Evolutionary conservation across 2,888 invertebrate species (phyloP), one percentile per base, ranked within the genome.

Genomic region (Monochamus alternatus): DNA sequence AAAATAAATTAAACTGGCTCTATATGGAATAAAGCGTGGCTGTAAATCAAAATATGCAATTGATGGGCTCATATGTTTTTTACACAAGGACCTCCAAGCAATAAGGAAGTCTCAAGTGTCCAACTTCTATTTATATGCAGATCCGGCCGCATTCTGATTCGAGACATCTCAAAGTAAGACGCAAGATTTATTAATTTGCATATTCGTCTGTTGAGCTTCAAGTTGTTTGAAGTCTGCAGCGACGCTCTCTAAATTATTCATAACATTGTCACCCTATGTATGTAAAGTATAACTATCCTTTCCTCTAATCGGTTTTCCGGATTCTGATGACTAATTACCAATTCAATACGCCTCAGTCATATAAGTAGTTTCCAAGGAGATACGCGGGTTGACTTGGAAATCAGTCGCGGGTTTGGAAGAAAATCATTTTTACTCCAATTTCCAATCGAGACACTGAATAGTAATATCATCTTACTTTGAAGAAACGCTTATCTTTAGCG

Each of bases 131-230:
- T 86, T 87, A 88, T 88, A 88, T 88, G 88, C 87, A 87, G 88
- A 88, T 87, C 83, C 84, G 79, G 83, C 80, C 81, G 81, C 81
- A 83, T 84, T 82, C 81, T 79, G 82, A 85, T 84, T 83, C 84
- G 81, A 82, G 84, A 84, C 85, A 81, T 82, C 84, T 86, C 87
- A 87, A 87, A 87, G 87, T 86, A 86, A 87, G 87, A 86, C 83
- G 83, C 85, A 86, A 87, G 87, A 88, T 88, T 88, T 88, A 88
- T 88, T 87, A 87, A 88, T 88, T 88, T 87, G 86, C 88, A 88
- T 88, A 88, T 86, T 86, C 85, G 85, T 86, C 84, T 85, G 69
- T 81, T 83, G 80, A 80, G 80, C 75, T 73, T 70, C 76, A 72
- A 79, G 77, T 84, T 85, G 87, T 87, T 87, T 87, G 87, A 87